Evolutionary conservation across 2,888 invertebrate genomes (phyloP).

Genomic region (Isoperla grammatica): DNA sequence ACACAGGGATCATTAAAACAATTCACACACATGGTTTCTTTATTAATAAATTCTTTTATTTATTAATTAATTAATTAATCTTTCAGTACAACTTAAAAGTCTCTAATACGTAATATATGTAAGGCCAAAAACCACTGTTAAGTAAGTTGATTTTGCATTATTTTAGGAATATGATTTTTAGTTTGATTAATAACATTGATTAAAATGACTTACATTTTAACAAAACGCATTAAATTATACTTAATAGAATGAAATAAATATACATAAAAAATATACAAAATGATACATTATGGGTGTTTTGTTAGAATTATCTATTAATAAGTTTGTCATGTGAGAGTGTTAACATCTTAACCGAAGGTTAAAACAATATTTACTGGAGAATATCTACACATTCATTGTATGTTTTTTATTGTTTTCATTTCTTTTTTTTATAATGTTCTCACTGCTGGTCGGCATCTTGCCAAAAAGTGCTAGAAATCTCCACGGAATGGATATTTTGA

Average conservation of each 20-base stretch:
- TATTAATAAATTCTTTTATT: slow-evolving; percentile 1
- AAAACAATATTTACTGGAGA: too few relatives aligned
- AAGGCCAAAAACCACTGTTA: slow-evolving; percentile 7
- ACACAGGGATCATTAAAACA: too few relatives aligned
- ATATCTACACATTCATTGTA: too few relatives aligned
- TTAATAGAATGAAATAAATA: slow-evolving; percentile 6
- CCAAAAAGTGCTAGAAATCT: too few relatives aligned
- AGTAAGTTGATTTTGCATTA: slow-evolving; percentile 6
- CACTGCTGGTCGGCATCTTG: too few relatives aligned
- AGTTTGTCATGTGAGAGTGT: neutral
- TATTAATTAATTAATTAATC: neutral
- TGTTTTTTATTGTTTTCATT: too few relatives aligned
- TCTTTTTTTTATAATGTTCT: too few relatives aligned
- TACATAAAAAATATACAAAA: slow-evolving; percentile 12
- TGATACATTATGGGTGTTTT: neutral
- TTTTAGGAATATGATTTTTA: neutral
- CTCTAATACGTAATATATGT: neutral
- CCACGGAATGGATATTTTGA: too few relatives aligned
- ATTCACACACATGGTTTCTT: neutral
- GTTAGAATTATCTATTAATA: slow-evolving; percentile 3
- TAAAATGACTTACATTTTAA: neutral
- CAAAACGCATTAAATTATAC: neutral
- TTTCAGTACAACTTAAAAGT: neutral
- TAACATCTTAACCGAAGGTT: neutral
- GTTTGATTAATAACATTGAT: neutral